Evolutionary conservation across 1,140 invertebrate species (phyloP).

Genomic region (Neodiprion virginianus): DNA sequence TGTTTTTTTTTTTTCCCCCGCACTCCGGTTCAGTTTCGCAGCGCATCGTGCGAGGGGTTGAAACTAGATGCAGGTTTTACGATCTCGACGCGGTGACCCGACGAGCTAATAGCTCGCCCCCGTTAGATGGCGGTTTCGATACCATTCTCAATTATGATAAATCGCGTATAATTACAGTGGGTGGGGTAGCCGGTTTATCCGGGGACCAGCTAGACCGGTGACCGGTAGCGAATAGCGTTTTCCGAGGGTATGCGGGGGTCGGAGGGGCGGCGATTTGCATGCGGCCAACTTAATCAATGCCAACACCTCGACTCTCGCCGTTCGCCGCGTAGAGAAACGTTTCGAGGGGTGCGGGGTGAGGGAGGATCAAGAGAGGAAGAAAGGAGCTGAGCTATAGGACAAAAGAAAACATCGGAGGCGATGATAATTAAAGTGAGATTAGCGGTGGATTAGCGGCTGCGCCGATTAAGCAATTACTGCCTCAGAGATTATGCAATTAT

Average conservation of each 20-base stretch:
- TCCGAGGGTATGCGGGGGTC: slow-evolving; percentile 21
- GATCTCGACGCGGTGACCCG: slow-evolving; percentile 23
- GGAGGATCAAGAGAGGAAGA: not conserved
- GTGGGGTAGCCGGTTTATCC: slow-evolving; percentile 22
- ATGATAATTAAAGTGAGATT: slow-evolving; percentile 23
- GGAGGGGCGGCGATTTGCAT: slow-evolving; percentile 45
- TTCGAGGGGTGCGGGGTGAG: not conserved
- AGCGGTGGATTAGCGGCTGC: not conserved
- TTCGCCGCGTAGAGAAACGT: slow-evolving; percentile 8
- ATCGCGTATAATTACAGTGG: slow-evolving; percentile 44
- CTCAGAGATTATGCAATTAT: not conserved
- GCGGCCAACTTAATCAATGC: slow-evolving; percentile 51
- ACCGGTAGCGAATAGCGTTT: too few relatives aligned
- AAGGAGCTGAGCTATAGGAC: too few relatives aligned
- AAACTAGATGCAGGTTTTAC: too few relatives aligned
- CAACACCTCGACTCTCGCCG: slow-evolving; percentile 38
- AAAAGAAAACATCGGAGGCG: slow-evolving; percentile 23
- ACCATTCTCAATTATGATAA: slow-evolving; percentile 47
- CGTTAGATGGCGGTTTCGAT: slow-evolving; percentile 37
- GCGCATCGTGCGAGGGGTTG: not conserved
- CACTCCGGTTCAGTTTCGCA: slow-evolving; percentile 24
- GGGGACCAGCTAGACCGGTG: too few relatives aligned
- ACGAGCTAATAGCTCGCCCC: not conserved
- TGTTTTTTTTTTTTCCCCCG: too few relatives aligned
- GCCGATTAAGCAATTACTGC: slow-evolving; percentile 11